Percentiles rank a stretch among this genome's conserved stretches.
These are phyloP conservation scores for Sceloporus tristichus DNA, from an alignment of 2,113 vertebrate genomes.

Conservation along the genomic window DNA sequence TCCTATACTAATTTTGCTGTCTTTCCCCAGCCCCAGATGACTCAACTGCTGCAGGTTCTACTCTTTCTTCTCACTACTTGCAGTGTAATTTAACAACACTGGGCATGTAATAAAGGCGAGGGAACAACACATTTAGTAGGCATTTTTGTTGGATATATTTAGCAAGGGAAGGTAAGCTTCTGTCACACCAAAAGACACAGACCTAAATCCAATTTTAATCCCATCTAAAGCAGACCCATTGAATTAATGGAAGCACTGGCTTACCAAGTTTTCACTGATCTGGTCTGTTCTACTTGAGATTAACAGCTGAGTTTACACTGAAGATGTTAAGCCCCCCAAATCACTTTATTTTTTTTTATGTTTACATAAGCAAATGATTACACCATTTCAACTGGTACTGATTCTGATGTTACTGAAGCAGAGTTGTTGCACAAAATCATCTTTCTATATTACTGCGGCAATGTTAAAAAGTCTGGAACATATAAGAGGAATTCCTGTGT, in stretches of 20 bases:
- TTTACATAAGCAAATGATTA: neutral
- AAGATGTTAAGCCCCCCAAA: neutral
- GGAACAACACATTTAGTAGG: neutral
- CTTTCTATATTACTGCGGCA: neutral
- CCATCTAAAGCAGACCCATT: too few relatives aligned
- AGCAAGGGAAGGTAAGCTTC: neutral
- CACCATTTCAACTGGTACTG: neutral
- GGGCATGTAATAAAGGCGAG: neutral
- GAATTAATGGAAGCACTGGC: too few relatives aligned
- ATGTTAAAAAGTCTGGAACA: neutral
- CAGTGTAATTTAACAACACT: neutral
- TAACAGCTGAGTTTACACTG: too few relatives aligned
- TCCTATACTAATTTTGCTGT: neutral
- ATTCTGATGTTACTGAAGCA: neutral
- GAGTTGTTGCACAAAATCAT: neutral
- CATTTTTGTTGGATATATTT: neutral
- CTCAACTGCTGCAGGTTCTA: neutral
- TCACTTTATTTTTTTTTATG: neutral
- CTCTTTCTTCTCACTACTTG: neutral
- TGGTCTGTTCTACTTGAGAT: too few relatives aligned
- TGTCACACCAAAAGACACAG: neutral
- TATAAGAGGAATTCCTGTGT: neutral
- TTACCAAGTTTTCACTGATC: too few relatives aligned
- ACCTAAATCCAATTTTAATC: too few relatives aligned
- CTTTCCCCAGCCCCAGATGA: neutral